Percentiles rank a stretch among this genome's conserved stretches.
Evolutionary conservation across 2,797 vertebrate species (phyloP).

Genomic region (Sebastes hubbsi): DNA sequence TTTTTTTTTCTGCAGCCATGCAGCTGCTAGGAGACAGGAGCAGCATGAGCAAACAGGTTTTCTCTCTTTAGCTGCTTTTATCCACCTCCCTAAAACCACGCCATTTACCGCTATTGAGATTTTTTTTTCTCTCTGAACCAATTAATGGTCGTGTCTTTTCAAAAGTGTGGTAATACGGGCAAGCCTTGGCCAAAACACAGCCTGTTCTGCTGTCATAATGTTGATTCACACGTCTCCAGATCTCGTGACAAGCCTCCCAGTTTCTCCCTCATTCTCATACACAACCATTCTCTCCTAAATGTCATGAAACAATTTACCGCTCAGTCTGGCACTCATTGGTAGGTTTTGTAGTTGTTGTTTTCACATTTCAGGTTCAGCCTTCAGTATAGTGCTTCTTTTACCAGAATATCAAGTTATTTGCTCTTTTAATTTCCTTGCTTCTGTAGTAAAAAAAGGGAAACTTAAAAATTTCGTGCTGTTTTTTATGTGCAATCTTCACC

Average conservation of each 20-base stretch:
- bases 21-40: constrained; percentile 80
- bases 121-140: constrained; percentile 1
- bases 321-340: neutral
- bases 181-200: constrained; percentile 11
- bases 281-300: constrained; percentile 12
- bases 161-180: constrained; percentile 10
- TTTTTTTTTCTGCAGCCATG: constrained; percentile 44
- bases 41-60: constrained; percentile 76
- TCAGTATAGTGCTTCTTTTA: neutral
- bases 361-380: neutral
- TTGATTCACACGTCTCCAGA: constrained; percentile 41
- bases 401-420: neutral
- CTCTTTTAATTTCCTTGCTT: neutral
- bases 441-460: neutral
- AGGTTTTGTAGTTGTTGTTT: neutral
- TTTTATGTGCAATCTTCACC: neutral
- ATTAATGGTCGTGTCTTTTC: constrained; percentile 44
- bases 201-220: constrained; percentile 26
- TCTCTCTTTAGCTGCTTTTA: constrained; percentile 51
- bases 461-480: neutral
- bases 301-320: constrained; percentile 4
- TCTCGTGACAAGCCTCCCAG: constrained; percentile 16
- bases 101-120: constrained; percentile 14
- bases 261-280: constrained; percentile 24
- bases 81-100: constrained; percentile 43